phyloP scores from a whole-genome alignment of 2,797 vertebrate species.

The Otus scops region DNA sequence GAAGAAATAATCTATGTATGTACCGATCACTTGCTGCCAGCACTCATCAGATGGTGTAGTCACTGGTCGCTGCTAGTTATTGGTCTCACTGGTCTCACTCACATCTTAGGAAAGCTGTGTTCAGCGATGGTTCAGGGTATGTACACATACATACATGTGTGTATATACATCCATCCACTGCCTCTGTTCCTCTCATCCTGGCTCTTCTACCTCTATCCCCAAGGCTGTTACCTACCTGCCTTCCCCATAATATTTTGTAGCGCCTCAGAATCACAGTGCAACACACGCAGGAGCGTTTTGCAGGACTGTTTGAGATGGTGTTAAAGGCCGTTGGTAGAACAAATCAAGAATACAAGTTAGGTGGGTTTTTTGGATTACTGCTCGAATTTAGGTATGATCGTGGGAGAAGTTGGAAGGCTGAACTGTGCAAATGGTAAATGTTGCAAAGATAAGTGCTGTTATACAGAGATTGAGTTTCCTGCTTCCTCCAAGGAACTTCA shows the following conservation, averaged over 20 bases:
- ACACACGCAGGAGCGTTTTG: background rate
- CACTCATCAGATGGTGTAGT: rapidly evolving
- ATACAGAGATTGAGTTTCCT: background rate
- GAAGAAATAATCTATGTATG: background rate
- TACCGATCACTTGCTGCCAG: background rate
- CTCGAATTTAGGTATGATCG: background rate
- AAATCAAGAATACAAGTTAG: background rate
- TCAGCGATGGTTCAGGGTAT: background rate
- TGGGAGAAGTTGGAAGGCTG: background rate
- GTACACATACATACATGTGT: background rate
- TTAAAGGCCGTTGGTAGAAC: background rate
- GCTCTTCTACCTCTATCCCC: background rate
- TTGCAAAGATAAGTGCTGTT: background rate
- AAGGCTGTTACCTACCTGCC: background rate
- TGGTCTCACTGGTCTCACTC: background rate
- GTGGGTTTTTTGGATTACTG: background rate
- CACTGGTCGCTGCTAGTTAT: background rate
- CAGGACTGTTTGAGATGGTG: background rate
- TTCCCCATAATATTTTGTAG: background rate
- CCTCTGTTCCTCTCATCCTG: background rate
- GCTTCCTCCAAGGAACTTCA: background rate
- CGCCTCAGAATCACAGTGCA: background rate
- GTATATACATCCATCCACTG: too few relatives aligned
- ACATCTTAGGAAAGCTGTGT: background rate
- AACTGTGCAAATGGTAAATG: background rate